These are phyloP conservation scores for Antigone vipio DNA, from an alignment of 2,113 vertebrate species.

Conservation along the genomic window DNA sequence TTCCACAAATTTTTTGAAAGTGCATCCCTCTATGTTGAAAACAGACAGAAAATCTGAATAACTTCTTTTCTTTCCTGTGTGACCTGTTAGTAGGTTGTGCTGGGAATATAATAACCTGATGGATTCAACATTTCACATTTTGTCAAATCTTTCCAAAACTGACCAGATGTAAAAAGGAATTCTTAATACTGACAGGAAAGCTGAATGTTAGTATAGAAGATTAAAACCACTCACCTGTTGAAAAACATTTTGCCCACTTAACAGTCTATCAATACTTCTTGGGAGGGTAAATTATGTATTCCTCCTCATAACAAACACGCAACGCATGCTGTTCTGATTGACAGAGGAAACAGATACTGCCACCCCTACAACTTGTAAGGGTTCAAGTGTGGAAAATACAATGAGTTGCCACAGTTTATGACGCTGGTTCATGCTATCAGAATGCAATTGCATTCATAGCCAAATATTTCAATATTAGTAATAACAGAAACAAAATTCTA, in stretches of 20 bases:
- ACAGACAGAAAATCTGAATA: not conserved
- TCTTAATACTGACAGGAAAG: not conserved
- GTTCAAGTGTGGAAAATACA: not conserved
- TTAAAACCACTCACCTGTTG: not conserved
- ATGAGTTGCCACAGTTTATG: not conserved
- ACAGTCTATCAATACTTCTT: not conserved
- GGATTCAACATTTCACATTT: not conserved
- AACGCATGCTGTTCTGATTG: not conserved
- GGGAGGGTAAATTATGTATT: not conserved
- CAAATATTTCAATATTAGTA: not conserved
- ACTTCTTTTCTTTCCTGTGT: not conserved
- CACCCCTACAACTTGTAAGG: not conserved
- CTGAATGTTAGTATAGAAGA: not conserved
- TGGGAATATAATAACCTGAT: not conserved
- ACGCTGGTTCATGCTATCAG: not conserved
- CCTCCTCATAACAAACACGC: not conserved
- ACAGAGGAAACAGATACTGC: not conserved
- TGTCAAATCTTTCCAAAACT: not conserved
- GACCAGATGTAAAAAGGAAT: not conserved
- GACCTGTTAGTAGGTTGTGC: not conserved
- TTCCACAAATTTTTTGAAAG: not conserved
- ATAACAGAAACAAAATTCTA: not conserved
- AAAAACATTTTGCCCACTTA: not conserved
- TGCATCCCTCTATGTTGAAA: not conserved
- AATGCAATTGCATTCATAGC: not conserved